Percentiles rank a stretch among this genome's conserved stretches.
Conservation (phyloP, 1,140 invertebrate species). For the Anastrepha obliqua region DNA sequence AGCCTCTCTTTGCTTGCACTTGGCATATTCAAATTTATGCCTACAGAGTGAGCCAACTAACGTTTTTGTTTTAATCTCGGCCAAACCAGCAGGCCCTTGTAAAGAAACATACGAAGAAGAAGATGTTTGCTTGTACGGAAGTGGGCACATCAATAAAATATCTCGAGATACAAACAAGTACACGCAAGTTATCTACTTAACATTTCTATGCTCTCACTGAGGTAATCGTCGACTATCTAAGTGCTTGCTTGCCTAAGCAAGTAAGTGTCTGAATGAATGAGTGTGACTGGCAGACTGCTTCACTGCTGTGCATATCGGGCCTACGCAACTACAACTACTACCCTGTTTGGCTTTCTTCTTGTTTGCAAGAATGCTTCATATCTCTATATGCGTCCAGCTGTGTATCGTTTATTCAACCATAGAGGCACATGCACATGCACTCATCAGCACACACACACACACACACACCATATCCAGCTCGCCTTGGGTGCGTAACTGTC, state of each 20-base stretch:
- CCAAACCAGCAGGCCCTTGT: background rate
- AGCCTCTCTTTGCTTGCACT: too few species aligned
- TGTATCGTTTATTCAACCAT: too few species aligned
- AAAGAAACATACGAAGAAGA: background rate
- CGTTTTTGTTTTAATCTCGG: too few species aligned
- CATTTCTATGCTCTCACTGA: background rate
- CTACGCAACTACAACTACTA: too few species aligned
- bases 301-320: background rate
- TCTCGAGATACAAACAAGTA: background rate
- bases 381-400: too few species aligned
- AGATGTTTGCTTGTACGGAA: too few species aligned
- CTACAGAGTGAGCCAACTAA: background rate
- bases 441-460: background rate
- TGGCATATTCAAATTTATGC: too few species aligned
- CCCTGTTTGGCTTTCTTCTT: too few species aligned
- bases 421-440: too few species aligned
- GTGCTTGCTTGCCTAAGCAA: background rate
- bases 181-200: background rate
- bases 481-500: background rate
- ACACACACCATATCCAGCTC: background rate
- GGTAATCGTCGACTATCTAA: conserved; percentile 29
- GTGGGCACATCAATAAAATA: background rate
- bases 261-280: conserved; percentile 20
- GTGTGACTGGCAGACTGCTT: background rate
- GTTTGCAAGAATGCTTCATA: too few species aligned